Evolutionary conservation across 2,113 vertebrate species (phyloP).

Genomic region (Poeciliopsis occidentalis): DNA sequence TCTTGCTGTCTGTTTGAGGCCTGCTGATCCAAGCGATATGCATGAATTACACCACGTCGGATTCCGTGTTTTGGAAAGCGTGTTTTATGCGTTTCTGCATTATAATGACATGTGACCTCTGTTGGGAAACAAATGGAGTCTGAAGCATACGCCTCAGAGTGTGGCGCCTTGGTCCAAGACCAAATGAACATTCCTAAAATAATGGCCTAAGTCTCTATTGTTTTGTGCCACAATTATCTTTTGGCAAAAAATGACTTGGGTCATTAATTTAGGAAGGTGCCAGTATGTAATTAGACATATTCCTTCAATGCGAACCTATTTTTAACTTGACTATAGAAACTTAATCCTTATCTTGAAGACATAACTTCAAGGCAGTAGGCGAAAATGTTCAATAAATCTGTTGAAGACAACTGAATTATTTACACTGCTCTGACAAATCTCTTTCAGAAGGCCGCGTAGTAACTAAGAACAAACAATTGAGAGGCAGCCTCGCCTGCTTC

Average conservation of each 20-base stretch:
- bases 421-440: constrained; percentile 24
- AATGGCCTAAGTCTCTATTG: too few species aligned
- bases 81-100: constrained; percentile 12
- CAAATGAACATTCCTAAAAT: constrained; percentile 23
- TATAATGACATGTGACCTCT: constrained; percentile 21
- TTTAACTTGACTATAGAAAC: constrained; percentile 45
- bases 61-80: constrained; percentile 26
- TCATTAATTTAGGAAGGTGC: too few species aligned
- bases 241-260: too few species aligned
- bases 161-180: constrained; percentile 31
- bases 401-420: constrained; percentile 15
- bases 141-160: constrained; percentile 21
- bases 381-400: constrained; percentile 5
- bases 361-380: constrained; percentile 53
- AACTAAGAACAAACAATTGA: constrained; percentile 32
- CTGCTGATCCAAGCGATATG: constrained; percentile 20
- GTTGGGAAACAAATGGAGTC: constrained; percentile 17
- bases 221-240: too few species aligned
- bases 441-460: constrained; percentile 14
- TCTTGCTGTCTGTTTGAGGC: constrained; percentile 18
- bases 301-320: constrained; percentile 53
- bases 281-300: too few species aligned
- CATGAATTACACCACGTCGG: constrained; percentile 37
- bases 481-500: constrained; percentile 19
- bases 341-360: constrained; percentile 43